Base-by-base conservation (phyloP, 2,797 vertebrate genomes). In the Oreochromis mossambicus region DNA sequence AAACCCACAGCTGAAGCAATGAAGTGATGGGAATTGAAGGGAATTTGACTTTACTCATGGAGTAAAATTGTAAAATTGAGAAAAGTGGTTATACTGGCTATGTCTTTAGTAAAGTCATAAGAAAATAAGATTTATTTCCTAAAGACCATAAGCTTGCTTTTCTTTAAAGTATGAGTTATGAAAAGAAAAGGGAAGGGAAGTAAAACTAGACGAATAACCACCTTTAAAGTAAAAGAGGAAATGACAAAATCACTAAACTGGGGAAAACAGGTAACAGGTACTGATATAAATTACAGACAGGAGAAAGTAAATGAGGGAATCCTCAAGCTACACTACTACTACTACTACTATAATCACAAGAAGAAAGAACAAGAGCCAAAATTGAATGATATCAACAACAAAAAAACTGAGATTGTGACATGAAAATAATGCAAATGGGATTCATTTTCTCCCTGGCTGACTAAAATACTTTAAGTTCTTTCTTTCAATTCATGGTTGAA, bases 361-460 rank as follows among this genome's bases (percentile, higher is more conserved):
- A 70, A 11, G 21, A 73, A 29, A 11, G 38, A 17, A 61, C 21
- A 46, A 0, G 6, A 29, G 24, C 15, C 0, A 1, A 48, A 19
- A 48, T 3, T 48, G 41, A 73, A 29, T 17, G 4, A 73, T 29
- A 48, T 29, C 68, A 48, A n/a, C 41, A 19, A 19, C 2, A 73
- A 12, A 0, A 36, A 12, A 48, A 4, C 3, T 48, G 24, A 26
- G 68, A 48, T 19, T 8, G n/a, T 68, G 63, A 11, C 24, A 73
- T 29, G 68, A 73, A 73, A 46, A 26, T 29, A 17, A 29, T 46
- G 9, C 41, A 29, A 73, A 29, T 48, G 1, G 21, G 21, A 70
- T 46, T 73, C 14, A 11, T 73, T 48, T 73, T 7, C 24, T 46
- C 21, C 41, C 24, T 73, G 9, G 66, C 41, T 11, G 41, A 70